phyloP scores from a whole-genome alignment of 2,888 invertebrate genomes.

The Plebejus anna region DNA sequence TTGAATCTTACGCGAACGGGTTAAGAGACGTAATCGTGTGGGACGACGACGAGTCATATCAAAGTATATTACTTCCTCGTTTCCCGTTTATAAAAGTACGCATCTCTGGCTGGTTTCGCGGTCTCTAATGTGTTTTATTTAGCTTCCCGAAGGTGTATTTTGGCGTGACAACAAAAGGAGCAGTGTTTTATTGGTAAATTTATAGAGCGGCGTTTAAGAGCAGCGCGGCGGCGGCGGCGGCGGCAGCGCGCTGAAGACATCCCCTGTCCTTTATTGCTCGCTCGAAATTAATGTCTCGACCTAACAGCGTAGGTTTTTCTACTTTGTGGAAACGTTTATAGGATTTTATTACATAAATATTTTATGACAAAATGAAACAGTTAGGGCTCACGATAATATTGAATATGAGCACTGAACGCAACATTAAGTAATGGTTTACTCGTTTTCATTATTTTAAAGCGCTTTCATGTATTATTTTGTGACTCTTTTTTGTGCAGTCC shows the following conservation, averaged over 20 bases:
- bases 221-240: constrained; percentile 47
- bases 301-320: constrained; percentile 64
- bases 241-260: constrained; percentile 58
- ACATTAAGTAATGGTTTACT: not conserved
- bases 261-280: constrained; percentile 74
- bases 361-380: constrained; percentile 55
- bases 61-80: constrained; percentile 73
- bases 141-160: constrained; percentile 56
- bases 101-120: constrained; percentile 49
- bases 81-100: constrained; percentile 63
- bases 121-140: constrained; percentile 48
- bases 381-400: constrained; percentile 35
- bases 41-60: constrained; percentile 63
- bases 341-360: constrained; percentile 67
- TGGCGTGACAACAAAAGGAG: constrained; percentile 44
- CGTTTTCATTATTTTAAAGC: not conserved
- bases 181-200: constrained; percentile 68
- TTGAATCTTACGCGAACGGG: constrained; percentile 47
- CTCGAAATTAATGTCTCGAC: constrained; percentile 76
- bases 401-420: not conserved
- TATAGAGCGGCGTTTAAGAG: constrained; percentile 68
- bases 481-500: not conserved
- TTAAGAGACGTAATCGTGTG: constrained; percentile 55
- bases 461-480: not conserved
- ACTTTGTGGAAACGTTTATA: constrained; percentile 69